Evolutionary conservation across 2,113 vertebrate species (phyloP), one percentile per base, ranked within the genome.

Genomic region (Hyla sarda): DNA sequence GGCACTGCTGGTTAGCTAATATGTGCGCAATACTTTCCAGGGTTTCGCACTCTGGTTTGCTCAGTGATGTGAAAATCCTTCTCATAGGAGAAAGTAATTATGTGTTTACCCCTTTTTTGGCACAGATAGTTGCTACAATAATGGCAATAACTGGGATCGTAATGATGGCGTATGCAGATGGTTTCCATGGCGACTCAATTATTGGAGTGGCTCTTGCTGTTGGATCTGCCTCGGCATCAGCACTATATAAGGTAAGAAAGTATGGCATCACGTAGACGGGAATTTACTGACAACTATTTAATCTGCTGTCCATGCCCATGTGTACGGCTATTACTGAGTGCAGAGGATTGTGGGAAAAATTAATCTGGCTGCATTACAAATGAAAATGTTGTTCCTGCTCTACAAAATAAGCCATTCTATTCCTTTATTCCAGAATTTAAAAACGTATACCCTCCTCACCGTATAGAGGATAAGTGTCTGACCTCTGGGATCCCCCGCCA

Each of bases 121-220:
- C 90, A 89, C 93, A 99, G 98, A 99, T 99, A 93, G 97, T 99
- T 81, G 98, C 98, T 23, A 97, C 97, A 84, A 99, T 99, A 87
- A 99, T 99, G 98, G 98, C 98, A 67, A 99, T 99, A 90, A 98
- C 98, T 0, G 98, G 98, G 8, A 99, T 99, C 1, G 98, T 99
- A 16, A 99, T 99, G 98, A 99, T 99, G 98, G 98, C 98, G 0
- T 99, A 99, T 85, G 98, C 97, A 56, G 98, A 99, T 75, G 98
- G 98, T 86, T 99, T 99, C 92, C 98, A 98, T 62, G 96, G 97
- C 0, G 98, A 99, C 89, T 99, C 98, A 0, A 97, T 99, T 89
- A 95, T 98, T 34, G 98, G 98, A 10, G 97, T 99, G 80, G 98
- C 98, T 0, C 93, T 99, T 76, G 98, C 98, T 5, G 98, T 99